Conservation (phyloP, 2,888 invertebrate genomes). For the Trimorus sp. region DNA sequence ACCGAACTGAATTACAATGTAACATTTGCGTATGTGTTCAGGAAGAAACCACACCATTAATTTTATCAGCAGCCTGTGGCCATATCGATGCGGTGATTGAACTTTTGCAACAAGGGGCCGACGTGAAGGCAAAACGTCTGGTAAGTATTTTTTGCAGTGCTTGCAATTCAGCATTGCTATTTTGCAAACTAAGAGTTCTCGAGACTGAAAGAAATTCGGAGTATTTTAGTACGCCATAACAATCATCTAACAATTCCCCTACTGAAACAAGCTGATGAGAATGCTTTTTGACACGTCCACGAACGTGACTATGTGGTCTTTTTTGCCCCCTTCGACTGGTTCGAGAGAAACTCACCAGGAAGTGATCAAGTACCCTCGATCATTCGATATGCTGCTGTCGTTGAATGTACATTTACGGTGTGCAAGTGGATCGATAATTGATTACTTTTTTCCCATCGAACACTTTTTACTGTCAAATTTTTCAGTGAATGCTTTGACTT, state of each 20-base stretch:
- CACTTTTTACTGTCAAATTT: no score
- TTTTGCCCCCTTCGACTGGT: constrained; percentile 23
- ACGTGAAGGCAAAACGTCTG: constrained; percentile 91
- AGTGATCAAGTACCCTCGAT: constrained; percentile 63
- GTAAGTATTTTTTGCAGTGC: constrained; percentile 78
- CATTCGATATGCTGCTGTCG: not conserved
- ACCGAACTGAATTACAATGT: no score
- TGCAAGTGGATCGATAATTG: no score
- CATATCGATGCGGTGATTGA: constrained; percentile 93
- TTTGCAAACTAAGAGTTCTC: no score
- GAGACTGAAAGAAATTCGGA: no score
- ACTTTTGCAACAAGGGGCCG: constrained; percentile 94
- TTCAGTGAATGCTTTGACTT: no score
- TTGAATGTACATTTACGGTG: constrained; percentile 7
- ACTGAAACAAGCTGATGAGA: no score
- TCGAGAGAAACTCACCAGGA: constrained; percentile 58
- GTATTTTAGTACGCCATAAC: no score
- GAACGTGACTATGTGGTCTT: constrained; percentile 53
- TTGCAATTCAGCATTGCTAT: not conserved
- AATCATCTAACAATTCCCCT: no score
- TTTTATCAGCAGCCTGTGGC: constrained; percentile 95
- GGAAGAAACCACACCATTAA: constrained; percentile 97
- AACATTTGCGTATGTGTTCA: constrained; percentile 78
- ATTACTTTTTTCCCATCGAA: no score
- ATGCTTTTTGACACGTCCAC: no score